These are phyloP conservation scores for Trachymyrmex septentrionalis DNA, from an alignment of 1,140 invertebrate species.

Conservation along the genomic window DNA sequence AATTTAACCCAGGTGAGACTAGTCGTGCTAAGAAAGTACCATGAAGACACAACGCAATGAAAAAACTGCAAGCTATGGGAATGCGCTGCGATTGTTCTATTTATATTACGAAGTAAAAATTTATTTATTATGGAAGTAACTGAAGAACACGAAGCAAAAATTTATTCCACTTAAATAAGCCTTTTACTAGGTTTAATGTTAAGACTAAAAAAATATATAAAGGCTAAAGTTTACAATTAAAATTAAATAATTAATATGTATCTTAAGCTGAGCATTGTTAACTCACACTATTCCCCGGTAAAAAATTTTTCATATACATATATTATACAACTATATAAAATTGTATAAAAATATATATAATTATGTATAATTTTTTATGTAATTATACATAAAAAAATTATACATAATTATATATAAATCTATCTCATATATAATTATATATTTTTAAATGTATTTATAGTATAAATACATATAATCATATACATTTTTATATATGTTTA, in stretches of 20 bases:
- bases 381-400: too few relatives aligned
- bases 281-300: too few relatives aligned
- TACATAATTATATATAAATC: too few relatives aligned
- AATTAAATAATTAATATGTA: background rate
- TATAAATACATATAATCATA: too few relatives aligned
- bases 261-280: background rate
- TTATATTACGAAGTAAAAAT: background rate
- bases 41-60: constrained; percentile 21
- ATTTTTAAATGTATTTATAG: too few relatives aligned
- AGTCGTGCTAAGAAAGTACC: constrained; percentile 25
- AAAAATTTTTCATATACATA: too few relatives aligned
- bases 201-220: background rate
- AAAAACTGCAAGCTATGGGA: constrained; percentile 47
- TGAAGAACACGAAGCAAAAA: constrained; percentile 8
- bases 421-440: too few relatives aligned
- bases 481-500: too few relatives aligned
- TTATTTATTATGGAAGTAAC: background rate
- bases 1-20: background rate
- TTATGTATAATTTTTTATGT: too few relatives aligned
- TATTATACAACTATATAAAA: too few relatives aligned
- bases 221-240: background rate
- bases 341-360: too few relatives aligned
- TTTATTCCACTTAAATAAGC: background rate
- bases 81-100: background rate
- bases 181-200: constrained; percentile 4